These are phyloP conservation scores for Oceanodroma tethys DNA, from an alignment of 2,113 vertebrate species.

Conservation along the genomic window DNA sequence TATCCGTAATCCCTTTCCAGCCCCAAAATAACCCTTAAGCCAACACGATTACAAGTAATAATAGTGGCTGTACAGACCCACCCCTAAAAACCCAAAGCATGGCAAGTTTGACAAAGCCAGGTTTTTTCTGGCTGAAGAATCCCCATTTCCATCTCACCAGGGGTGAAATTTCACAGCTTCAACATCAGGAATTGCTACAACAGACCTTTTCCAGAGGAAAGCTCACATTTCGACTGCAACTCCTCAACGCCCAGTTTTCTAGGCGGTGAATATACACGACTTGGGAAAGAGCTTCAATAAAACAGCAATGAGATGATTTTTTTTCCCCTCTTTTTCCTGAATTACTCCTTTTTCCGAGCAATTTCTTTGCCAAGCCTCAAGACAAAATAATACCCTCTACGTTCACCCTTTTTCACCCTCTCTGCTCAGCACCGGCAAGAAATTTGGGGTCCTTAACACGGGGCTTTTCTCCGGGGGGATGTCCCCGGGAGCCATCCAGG, in stretches of 20 bases:
- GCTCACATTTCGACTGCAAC: slow-evolving; percentile 2
- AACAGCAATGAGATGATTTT: neutral
- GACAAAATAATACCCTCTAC: neutral
- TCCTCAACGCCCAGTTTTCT: slow-evolving; percentile 15
- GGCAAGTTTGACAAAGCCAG: neutral
- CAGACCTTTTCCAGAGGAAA: slow-evolving; percentile 40
- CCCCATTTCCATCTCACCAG: neutral
- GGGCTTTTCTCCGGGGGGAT: neutral
- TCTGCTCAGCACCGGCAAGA: neutral
- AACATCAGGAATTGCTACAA: neutral
- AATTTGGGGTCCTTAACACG: neutral
- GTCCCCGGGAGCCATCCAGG: neutral
- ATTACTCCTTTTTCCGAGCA: neutral
- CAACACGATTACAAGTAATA: neutral
- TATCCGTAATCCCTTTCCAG: neutral
- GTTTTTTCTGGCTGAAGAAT: neutral
- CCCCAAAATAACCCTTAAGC: neutral
- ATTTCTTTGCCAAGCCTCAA: neutral
- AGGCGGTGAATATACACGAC: neutral
- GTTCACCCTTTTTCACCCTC: neutral
- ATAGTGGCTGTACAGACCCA: neutral
- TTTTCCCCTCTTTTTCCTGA: neutral
- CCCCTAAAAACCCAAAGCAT: neutral
- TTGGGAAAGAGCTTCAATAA: neutral
- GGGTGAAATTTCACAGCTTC: slow-evolving; percentile 17